These are phyloP conservation scores for Leptodactylus fallax DNA, from an alignment of 2,797 vertebrate genomes.

Conservation along the genomic window DNA sequence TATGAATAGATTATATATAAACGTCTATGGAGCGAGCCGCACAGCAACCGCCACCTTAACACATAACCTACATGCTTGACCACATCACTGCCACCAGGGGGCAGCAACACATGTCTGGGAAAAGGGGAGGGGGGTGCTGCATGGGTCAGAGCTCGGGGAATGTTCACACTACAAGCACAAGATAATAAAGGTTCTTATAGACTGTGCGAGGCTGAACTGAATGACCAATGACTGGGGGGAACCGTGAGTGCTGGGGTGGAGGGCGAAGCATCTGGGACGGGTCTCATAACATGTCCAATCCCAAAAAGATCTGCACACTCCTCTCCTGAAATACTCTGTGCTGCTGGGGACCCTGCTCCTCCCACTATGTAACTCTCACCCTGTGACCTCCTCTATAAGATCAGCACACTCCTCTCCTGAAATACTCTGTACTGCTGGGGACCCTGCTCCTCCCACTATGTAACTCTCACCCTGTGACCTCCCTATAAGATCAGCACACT, in stretches of 20 bases:
- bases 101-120: neutral
- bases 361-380: too few relatives aligned
- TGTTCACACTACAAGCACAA: slow-evolving; percentile 31
- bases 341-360: neutral
- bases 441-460: too few relatives aligned
- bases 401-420: neutral
- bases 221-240: too few relatives aligned
- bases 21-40: too few relatives aligned
- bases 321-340: neutral
- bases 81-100: neutral
- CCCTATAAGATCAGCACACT: too few relatives aligned
- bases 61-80: neutral
- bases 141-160: neutral
- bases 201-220: neutral
- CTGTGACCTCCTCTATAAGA: neutral
- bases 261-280: too few relatives aligned
- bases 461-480: too few relatives aligned
- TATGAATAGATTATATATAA: neutral
- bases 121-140: neutral
- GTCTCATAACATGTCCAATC: too few relatives aligned
- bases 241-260: neutral
- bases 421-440: neutral
- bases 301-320: too few relatives aligned
- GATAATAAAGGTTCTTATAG: slow-evolving; percentile 46
- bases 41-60: neutral